A percentile compares a stretch with the other conserved stretches of the same genome.
Conservation (phyloP, 2,113 vertebrate species). For the Paratilapia polleni region DNA sequence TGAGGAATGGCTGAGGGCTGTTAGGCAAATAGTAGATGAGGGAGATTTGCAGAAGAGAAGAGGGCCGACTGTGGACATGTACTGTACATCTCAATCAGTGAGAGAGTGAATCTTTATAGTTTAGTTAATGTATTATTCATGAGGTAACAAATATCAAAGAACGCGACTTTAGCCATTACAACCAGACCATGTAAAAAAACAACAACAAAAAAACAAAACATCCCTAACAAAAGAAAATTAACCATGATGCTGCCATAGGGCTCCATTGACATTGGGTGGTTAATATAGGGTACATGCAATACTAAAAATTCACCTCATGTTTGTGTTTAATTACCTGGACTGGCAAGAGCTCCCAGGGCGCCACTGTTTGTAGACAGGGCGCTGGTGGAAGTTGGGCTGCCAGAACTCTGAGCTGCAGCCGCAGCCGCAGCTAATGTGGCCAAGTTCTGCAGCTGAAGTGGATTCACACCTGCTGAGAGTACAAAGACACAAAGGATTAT, state of each 20-base stretch:
- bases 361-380: conserved; percentile 88
- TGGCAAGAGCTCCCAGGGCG: conserved; percentile 90
- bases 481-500: conserved; percentile 15
- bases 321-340: conserved; percentile 84
- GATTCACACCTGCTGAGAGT: conserved; percentile 86
- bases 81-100: not conserved
- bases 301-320: not conserved
- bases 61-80: not conserved
- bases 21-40: conserved; percentile 83
- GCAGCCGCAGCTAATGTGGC: conserved; percentile 93
- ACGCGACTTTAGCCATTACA: not conserved
- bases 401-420: conserved; percentile 92
- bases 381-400: conserved; percentile 88
- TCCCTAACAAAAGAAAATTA: not conserved
- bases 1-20: conserved; percentile 78
- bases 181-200: not conserved
- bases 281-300: not conserved
- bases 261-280: not conserved
- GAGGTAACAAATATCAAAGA: not conserved
- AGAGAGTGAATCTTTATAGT: not conserved
- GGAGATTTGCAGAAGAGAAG: conserved; percentile 30
- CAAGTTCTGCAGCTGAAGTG: conserved; percentile 95
- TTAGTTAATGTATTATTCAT: not conserved
- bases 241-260: not conserved
- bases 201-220: too few species aligned